Conservation (phyloP, 2,797 vertebrate genomes). For the Rhynchonycteris naso region DNA sequence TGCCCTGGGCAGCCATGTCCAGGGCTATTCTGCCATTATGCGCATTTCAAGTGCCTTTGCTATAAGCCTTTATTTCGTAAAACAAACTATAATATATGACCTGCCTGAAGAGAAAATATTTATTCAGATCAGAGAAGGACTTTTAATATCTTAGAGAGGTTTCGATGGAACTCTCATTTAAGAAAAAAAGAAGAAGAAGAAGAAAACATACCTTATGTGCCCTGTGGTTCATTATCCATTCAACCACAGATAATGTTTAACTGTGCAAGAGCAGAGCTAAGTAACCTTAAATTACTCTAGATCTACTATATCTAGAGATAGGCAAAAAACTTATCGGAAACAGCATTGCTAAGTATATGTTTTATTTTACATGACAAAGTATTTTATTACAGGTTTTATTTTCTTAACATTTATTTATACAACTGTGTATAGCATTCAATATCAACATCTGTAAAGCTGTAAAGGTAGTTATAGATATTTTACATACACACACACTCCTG, state of each 20-base stretch:
- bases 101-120: constrained; percentile 75
- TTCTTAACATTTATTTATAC: constrained; percentile 49
- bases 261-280: not conserved
- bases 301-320: not conserved
- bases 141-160: constrained; percentile 63
- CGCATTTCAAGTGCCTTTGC: constrained; percentile 65
- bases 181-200: not conserved
- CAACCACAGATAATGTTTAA: constrained; percentile 56
- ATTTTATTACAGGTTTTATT: not conserved
- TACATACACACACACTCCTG: not conserved
- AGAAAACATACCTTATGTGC: not conserved
- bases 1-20: constrained; percentile 69
- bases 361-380: constrained; percentile 50
- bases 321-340: constrained; percentile 34
- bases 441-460: not conserved
- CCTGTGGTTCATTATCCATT: constrained; percentile 17
- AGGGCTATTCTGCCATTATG: constrained; percentile 64
- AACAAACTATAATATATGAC: constrained; percentile 77
- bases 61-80: constrained; percentile 80
- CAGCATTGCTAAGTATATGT: not conserved
- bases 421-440: not conserved
- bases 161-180: not conserved
- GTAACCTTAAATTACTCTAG: constrained; percentile 45
- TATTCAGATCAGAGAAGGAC: constrained; percentile 58
- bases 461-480: not conserved